These are phyloP conservation scores for Atherinosoma microstoma DNA, from an alignment of 2,797 vertebrate genomes.

Conservation along the genomic window DNA sequence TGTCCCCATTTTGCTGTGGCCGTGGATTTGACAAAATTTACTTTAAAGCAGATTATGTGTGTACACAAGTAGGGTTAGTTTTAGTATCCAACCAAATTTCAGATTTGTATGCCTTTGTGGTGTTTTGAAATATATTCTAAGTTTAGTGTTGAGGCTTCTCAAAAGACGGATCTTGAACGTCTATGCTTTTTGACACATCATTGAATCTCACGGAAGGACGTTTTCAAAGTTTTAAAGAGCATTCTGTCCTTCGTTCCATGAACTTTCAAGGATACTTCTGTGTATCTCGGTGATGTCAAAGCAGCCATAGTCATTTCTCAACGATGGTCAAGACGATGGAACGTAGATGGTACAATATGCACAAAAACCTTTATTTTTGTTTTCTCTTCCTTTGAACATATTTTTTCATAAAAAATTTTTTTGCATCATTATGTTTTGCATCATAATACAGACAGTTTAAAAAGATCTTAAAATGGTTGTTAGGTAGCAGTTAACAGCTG, in stretches of 20 bases:
- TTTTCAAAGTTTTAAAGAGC: neutral
- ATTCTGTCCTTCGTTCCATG: neutral
- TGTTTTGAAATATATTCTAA: neutral
- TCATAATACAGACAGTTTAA: neutral
- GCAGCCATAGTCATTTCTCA: neutral
- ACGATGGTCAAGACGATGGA: neutral
- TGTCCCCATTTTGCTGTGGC: neutral
- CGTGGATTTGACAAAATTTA: neutral
- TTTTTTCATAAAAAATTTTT: too few species aligned
- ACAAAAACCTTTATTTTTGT: neutral
- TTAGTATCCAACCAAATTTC: neutral
- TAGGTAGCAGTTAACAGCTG: neutral
- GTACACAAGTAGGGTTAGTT: neutral
- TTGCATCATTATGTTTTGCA: neutral
- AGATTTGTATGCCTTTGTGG: neutral
- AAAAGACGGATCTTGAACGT: neutral
- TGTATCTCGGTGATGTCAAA: neutral
- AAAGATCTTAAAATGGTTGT: neutral
- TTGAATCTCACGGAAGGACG: neutral
- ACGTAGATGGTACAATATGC: neutral
- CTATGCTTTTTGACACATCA: neutral
- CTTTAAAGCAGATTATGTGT: neutral
- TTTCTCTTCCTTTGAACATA: neutral
- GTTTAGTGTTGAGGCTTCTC: neutral
- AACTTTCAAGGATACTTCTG: neutral